Percentiles rank a stretch among this genome's conserved stretches.
These are phyloP conservation scores for Hemistola chrysoprasaria DNA, from an alignment of 2,888 invertebrate genomes.

Conservation along the genomic window DNA sequence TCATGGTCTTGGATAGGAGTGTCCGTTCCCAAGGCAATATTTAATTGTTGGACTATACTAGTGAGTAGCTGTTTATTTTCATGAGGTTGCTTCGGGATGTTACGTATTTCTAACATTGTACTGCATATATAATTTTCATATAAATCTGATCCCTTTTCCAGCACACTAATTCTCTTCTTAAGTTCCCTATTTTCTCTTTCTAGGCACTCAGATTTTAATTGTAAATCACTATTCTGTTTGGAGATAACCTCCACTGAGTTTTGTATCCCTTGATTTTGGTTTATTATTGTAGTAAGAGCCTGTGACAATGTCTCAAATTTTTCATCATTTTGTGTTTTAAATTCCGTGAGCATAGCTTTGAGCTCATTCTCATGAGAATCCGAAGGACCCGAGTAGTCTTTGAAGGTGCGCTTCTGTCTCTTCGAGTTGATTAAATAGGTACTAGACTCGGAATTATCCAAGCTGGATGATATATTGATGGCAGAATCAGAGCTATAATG, in stretches of 20 bases:
- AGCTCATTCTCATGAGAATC: neutral
- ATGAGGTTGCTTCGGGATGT: slow-evolving; percentile 6
- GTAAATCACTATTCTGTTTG: slow-evolving; percentile 9
- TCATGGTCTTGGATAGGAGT: slow-evolving; percentile 11
- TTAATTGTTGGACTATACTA: slow-evolving; percentile 10
- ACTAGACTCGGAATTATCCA: neutral
- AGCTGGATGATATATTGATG: neutral
- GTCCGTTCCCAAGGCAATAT: slow-evolving; percentile 5
- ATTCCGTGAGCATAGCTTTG: slow-evolving; percentile 1
- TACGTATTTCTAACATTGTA: slow-evolving; percentile 15
- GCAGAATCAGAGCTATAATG: neutral
- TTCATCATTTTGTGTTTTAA: neutral
- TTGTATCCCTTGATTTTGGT: slow-evolving; percentile 17
- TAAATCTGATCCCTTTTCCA: slow-evolving; percentile 9
- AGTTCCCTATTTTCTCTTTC: slow-evolving; percentile 14
- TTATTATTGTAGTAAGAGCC: neutral
- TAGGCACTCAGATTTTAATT: slow-evolving; percentile 7
- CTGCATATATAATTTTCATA: slow-evolving; percentile 4
- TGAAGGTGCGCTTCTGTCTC: slow-evolving; percentile 2
- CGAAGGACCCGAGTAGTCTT: neutral
- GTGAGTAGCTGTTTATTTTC: slow-evolving; percentile 14
- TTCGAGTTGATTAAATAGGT: neutral
- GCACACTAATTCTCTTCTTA: slow-evolving; percentile 1
- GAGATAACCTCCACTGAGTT: slow-evolving; percentile 11
- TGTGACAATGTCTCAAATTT: slow-evolving; percentile 1